Percentiles rank a stretch among this genome's conserved stretches.
Evolutionary conservation across 1,140 invertebrate species (phyloP).

Genomic region (Cephus cinctus): DNA sequence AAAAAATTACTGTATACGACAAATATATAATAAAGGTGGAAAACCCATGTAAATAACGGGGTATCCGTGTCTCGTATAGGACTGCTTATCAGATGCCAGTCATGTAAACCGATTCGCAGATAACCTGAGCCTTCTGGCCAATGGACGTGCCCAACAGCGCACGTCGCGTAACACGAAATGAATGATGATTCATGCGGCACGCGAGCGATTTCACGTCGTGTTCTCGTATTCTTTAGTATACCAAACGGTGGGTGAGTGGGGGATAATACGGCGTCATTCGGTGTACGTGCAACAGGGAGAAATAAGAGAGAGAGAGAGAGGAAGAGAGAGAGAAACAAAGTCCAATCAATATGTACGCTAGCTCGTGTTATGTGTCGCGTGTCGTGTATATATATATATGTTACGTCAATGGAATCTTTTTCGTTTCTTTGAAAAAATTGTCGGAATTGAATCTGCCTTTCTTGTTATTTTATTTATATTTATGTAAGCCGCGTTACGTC

Average conservation of each 20-base stretch:
- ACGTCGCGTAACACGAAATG: constrained; percentile 41
- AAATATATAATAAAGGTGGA: constrained; percentile 7
- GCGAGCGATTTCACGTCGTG: constrained; percentile 40
- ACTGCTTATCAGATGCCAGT: constrained; percentile 37
- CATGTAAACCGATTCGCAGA: constrained; percentile 41
- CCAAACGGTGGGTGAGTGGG: constrained; percentile 28
- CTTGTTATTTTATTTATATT: not conserved
- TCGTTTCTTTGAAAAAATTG: not conserved
- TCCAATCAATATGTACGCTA: no score
- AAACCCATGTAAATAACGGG: constrained; percentile 39
- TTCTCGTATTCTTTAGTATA: constrained; percentile 32
- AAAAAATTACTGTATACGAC: no score
- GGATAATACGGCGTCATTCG: constrained; percentile 45
- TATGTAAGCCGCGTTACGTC: no score
- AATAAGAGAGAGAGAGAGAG: no score
- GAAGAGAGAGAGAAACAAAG: no score
- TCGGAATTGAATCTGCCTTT: not conserved
- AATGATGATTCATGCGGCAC: constrained; percentile 49
- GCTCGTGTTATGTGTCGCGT: constrained; percentile 28
- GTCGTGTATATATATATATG: no score
- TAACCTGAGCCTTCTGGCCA: constrained; percentile 26
- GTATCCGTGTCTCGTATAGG: constrained; percentile 27
- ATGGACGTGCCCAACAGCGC: constrained; percentile 6
- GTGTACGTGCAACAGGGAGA: constrained; percentile 40
- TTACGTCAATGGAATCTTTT: no score